phyloP scores from a whole-genome alignment of 92 coral and sea anemone genomes.

The Scolanthus callimorphus region DNA sequence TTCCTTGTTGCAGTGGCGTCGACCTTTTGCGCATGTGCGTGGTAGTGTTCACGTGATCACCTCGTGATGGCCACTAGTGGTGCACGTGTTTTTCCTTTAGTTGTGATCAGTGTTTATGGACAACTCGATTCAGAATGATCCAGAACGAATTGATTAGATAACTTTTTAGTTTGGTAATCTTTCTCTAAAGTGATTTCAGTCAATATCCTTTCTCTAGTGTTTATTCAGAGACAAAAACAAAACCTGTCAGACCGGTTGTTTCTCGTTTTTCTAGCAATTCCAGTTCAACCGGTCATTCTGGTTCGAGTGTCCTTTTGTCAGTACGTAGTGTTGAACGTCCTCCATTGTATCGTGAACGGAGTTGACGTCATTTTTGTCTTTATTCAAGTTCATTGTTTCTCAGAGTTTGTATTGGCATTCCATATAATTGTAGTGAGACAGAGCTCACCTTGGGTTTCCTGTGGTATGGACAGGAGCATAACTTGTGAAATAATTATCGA shows the following conservation, averaged over 20 bases:
- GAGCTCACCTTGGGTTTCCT: no score
- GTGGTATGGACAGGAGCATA: no score
- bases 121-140: background rate
- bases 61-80: constrained; percentile 29
- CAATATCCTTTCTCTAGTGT: background rate
- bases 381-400: background rate
- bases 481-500: no score
- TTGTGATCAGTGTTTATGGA: constrained; percentile 14
- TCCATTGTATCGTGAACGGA: background rate
- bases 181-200: background rate
- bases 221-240: background rate
- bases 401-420: background rate
- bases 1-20: constrained; percentile 65
- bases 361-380: background rate
- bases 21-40: constrained; percentile 69
- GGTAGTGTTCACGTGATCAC: constrained; percentile 40
- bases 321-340: background rate
- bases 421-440: no score
- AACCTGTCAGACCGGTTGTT: background rate
- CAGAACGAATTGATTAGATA: background rate
- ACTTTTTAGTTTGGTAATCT: background rate
- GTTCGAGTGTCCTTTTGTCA: background rate
- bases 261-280: background rate
- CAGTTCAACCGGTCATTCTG: background rate
- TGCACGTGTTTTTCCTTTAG: constrained; percentile 33